Base-by-base conservation (phyloP, 1,140 invertebrate species). In the Drosophila watanabei region DNA sequence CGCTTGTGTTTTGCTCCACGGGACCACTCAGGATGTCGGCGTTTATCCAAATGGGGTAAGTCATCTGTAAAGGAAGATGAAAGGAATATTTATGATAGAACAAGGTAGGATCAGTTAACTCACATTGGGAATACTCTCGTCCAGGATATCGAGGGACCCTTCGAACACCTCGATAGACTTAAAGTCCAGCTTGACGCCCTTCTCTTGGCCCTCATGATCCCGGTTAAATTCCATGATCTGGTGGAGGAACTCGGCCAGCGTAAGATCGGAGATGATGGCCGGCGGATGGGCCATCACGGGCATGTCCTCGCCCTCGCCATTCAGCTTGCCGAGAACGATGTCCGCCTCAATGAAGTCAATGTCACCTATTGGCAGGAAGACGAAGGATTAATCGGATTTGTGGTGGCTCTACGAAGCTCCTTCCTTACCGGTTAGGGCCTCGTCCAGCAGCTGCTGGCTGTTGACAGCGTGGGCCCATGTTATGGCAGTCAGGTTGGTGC, bases 271-370 rank as follows among this genome's bases (percentile, higher is more conserved):
- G 7, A 93, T 94, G 1, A 91, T 95, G 0, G 93, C 93, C 4
- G 97, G 97, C 24, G 97, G 97, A 94, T 98, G 97, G 6, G 95
- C 97, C 97, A 99, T 98, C 14, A 99, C 95, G 0, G 98, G 97
- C 7, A 96, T 93, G 0, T 87, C 93, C 1, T 93, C 92, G 9
- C 94, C 95, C 7, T 93, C 83, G 13, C 95, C 94, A 77, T 93
- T 90, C 2, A 94, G 69, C 32, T 93, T 94, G 37, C 97, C 97
- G 41, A 97, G 79, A n/a, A 96, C 94, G 14, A 99, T 95, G 93
- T 99, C 98, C 2, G 96, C 97, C 94, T 98, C 98, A 57, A 99
- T 94, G 96, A 99, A 98, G 93, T 96, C 95, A 30, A 96, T 93
- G 41, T 82, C 69, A 59, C 56, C 92, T 92, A 46, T 35, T 0